These are phyloP conservation scores for Malaclemys terrapin DNA, from an alignment of 2,113 vertebrate genomes.

Conservation along the genomic window DNA sequence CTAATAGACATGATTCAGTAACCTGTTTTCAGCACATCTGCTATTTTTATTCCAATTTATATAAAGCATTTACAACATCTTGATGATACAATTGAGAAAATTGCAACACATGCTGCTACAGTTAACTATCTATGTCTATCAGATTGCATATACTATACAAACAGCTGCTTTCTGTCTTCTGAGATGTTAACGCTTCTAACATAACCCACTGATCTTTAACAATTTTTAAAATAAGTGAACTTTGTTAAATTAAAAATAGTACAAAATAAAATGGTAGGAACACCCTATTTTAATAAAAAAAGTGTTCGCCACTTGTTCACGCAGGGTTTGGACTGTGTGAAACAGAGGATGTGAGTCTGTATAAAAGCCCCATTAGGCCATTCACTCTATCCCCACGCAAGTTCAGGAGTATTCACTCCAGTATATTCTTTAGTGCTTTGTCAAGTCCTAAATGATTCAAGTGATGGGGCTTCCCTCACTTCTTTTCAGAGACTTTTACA, in stretches of 20 bases:
- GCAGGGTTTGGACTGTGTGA: neutral
- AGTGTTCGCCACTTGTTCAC: accelerated
- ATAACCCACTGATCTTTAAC: neutral
- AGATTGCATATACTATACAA: neutral
- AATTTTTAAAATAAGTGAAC: neutral
- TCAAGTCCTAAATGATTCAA: neutral
- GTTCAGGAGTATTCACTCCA: neutral
- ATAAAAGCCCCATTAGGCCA: neutral
- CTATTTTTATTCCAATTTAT: neutral
- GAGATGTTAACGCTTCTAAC: neutral
- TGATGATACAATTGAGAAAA: neutral
- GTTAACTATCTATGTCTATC: neutral
- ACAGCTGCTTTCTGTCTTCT: neutral
- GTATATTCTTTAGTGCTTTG: neutral
- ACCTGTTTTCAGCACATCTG: neutral
- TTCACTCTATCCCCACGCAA: neutral
- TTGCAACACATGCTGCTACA: neutral
- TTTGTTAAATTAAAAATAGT: conserved; percentile 7
- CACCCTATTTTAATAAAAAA: neutral
- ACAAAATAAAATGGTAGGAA: neutral
- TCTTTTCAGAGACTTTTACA: neutral
- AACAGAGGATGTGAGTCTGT: neutral
- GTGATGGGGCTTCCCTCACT: neutral
- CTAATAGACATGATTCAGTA: neutral
- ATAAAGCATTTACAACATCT: neutral